Evolutionary conservation across 2,888 invertebrate species (phyloP).

Genomic region (Neuroscelio doddi): DNA sequence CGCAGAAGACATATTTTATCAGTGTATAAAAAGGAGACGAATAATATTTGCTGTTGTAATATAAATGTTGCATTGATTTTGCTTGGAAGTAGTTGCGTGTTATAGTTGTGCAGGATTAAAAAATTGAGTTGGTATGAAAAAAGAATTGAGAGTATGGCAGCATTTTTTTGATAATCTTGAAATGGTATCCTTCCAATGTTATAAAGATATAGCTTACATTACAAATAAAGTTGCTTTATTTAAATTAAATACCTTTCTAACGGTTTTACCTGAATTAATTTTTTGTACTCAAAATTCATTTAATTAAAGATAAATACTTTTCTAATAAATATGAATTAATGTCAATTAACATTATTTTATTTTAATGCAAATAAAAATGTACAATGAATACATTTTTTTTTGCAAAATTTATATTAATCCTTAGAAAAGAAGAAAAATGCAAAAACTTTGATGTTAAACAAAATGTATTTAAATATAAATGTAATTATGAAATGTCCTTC

Average conservation of each 20-base stretch:
- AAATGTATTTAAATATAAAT: no score
- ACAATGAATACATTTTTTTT: no score
- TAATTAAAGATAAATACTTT: no score
- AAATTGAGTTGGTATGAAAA: background rate
- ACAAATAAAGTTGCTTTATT: background rate
- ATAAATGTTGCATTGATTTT: background rate
- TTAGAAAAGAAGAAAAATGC: no score
- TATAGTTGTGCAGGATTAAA: background rate
- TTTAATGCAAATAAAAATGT: no score
- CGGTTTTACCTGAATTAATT: background rate
- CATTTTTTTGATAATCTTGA: background rate
- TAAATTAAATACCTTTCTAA: background rate
- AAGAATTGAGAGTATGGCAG: background rate
- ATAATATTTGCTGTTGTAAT: conserved; percentile 5
- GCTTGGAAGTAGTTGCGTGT: no score
- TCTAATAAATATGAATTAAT: no score
- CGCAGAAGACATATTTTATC: background rate
- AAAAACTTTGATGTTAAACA: no score
- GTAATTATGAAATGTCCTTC: no score
- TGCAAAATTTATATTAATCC: no score
- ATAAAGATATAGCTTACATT: background rate
- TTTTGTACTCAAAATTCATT: background rate
- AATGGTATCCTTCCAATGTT: background rate
- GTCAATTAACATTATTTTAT: no score
- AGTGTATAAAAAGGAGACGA: background rate